Evolutionary conservation across 1,140 invertebrate species (phyloP), one percentile per base, ranked within the genome.

Genomic region (Ylistrum balloti): DNA sequence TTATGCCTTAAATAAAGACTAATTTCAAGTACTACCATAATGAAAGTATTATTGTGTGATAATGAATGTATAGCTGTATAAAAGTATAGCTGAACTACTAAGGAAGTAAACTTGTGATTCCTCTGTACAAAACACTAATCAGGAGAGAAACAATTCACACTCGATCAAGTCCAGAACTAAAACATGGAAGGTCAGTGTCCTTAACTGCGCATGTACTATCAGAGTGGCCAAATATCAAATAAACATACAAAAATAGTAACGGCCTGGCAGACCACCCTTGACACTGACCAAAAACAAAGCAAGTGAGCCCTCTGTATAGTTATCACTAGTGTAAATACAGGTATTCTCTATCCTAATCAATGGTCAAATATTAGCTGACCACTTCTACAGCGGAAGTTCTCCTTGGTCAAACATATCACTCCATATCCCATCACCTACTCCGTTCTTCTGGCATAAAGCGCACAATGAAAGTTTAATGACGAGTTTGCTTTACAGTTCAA

Each of bases 391-490:
- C 56, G 56, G 56, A 74, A 74, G 56, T 74, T 74, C 20, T 28
- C 22, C 22, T n/a, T 5, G 56, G 22, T 74, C 56, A 74, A 74
- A 74, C 56, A 74, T 28, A 28, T n/a, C 11, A n/a, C n/a, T 74
- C 56, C 56, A 74, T 74, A 74, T 74, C 56, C 2, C 56, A 74
- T 74, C 56, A 28, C 56, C 5, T 20, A 48, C 56, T 74, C 17
- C 56, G 9, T 74, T 74, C 5, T 74, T 28, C 56, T n/a, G 3
- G 56, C 56, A 74, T 74, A 17, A 74, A 74, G 28, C 56, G 28
- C n/a, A 74, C 56, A 74, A 74, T 74, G 56, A 74, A 74, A 28
- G n/a, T 74, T 74, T 74, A 74, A 74, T 74, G 56, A 74, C n/a
- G 56, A 74, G 56, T 74, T 74, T 74, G 17, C 56, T 74, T 74